A percentile compares a stretch with the other conserved stretches of the same genome.
These are phyloP conservation scores for Gisinianus flammeolus DNA, from an alignment of 2,888 invertebrate species.

Conservation along the genomic window DNA sequence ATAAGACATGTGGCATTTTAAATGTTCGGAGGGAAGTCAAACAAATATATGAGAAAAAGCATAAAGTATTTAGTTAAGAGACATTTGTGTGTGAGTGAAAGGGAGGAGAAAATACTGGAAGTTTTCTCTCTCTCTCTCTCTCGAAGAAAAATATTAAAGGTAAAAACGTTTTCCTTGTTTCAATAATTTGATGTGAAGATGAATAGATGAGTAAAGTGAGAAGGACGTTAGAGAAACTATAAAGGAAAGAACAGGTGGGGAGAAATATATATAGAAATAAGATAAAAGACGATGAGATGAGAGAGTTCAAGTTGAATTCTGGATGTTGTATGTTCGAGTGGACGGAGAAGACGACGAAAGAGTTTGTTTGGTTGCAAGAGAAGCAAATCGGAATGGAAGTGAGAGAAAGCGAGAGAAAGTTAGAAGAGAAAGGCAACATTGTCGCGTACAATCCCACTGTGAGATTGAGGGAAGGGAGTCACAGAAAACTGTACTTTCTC, in stretches of 20 bases:
- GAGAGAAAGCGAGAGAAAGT: conserved; percentile 15
- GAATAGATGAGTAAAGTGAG: conserved; percentile 9
- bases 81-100: no score
- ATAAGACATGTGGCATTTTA: no score
- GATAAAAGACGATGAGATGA: conserved; percentile 1
- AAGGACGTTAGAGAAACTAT: background rate
- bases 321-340: background rate
- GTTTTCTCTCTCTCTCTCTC: no score
- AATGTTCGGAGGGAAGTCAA: no score
- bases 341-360: background rate
- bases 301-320: background rate
- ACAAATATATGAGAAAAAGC: no score
- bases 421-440: background rate
- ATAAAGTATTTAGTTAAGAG: no score
- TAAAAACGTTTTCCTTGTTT: conserved; percentile 22
- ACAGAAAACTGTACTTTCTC: background rate
- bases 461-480: background rate
- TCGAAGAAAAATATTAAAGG: no score
- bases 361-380: background rate
- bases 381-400: background rate
- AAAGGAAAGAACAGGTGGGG: background rate
- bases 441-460: background rate
- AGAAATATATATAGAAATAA: background rate
- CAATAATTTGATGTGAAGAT: conserved; percentile 20
- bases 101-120: background rate